Base-by-base conservation (phyloP, 2,113 vertebrate species). In the Zosterops hypoxanthus region DNA sequence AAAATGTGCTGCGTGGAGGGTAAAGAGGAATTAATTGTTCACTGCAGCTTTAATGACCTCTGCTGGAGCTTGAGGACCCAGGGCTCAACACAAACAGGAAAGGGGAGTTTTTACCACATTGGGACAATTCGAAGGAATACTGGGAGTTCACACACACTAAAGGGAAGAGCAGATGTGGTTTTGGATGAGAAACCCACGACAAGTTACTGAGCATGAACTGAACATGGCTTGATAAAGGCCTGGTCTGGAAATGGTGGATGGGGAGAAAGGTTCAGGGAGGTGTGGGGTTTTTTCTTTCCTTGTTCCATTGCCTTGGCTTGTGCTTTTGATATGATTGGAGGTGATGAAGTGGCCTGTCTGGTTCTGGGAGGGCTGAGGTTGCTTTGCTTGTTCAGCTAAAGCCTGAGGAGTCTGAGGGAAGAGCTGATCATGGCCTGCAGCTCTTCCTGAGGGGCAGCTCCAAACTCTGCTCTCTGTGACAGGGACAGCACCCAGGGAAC, bases 401-500 rank as follows among this genome's bases (percentile, higher is more conserved):
- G 34, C 41, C 42, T 50, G 16, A 50, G 73, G 28, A 50, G 34
- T 33, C 56, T 50, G 16, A 50, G 57, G 34, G 57, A 28, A 50
- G 57, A 50, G 75, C 57, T 33, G 34, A 13, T 26, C 16, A 9
- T 21, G 59, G 23, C 16, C 22, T 50, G 29, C 5, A 15, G 15
- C 53, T 34, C 55, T 19, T 46, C 10, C 33, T 46, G 44, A 8
- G 46, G 11, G 11, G 29, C 5, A 15, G 15, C 71, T 46, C 55
- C 31, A 13, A 14, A 4, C 31, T 56, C 31, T 36, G 56, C 52
- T 59, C 19, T 2, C 56, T 25, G 28, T 5, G 73, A 3, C 59
- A n/a, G 46, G 46, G 46, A n/a, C 34, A 41, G 75, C 0, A 15
- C 21, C n/a, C 8, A 39, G 28, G 28, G 55, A 34, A 9, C 0